phyloP scores from a whole-genome alignment of 2,888 invertebrate species.

The Cistogaster globosa region DNA sequence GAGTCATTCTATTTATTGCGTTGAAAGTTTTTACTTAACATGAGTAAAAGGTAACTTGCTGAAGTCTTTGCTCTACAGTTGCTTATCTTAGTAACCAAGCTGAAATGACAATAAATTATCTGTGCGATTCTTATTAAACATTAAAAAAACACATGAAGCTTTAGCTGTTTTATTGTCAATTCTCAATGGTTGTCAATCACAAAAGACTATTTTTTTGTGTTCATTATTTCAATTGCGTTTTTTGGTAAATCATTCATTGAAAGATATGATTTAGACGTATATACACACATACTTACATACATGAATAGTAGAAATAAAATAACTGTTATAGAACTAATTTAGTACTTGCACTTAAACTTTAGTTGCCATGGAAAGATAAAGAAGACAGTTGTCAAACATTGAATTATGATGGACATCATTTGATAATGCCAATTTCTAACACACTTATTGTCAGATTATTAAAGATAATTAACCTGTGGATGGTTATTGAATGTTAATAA shows the following conservation, averaged over 20 bases:
- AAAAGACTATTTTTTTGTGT: background rate
- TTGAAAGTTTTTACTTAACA: background rate
- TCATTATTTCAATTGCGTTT: constrained; percentile 7
- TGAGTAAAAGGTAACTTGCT: background rate
- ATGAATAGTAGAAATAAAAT: background rate
- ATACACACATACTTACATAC: no score
- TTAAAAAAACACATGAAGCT: background rate
- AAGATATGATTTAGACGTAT: background rate
- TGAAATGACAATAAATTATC: constrained; percentile 16
- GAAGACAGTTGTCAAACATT: constrained; percentile 11
- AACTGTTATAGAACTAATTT: background rate
- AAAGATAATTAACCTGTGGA: constrained; percentile 43
- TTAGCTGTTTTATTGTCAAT: constrained; percentile 20
- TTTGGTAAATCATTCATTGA: constrained; percentile 5
- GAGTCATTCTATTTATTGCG: no score
- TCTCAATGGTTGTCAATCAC: constrained; percentile 65
- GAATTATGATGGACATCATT: constrained; percentile 56
- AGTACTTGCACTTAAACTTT: background rate
- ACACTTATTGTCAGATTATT: constrained; percentile 71
- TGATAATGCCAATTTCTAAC: constrained; percentile 73
- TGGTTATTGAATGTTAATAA: background rate
- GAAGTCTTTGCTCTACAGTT: background rate
- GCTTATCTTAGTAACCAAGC: background rate
- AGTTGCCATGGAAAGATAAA: constrained; percentile 27
- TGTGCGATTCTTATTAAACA: constrained; percentile 8